These are phyloP conservation scores for Athalia rosae DNA, from an alignment of 2,888 invertebrate genomes.

Conservation along the genomic window DNA sequence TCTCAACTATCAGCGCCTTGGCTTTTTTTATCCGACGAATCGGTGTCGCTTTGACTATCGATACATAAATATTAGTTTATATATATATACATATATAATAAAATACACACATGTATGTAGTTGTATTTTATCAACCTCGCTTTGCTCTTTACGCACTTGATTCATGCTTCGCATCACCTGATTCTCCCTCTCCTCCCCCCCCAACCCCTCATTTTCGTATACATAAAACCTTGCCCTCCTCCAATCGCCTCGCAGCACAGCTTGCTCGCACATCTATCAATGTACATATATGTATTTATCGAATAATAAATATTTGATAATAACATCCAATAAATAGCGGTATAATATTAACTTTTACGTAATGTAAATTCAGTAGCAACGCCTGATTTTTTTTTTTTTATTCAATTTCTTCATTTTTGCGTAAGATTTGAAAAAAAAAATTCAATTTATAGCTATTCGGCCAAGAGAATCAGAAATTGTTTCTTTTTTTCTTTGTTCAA, in stretches of 20 bases:
- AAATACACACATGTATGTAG: not conserved
- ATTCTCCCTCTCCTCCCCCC: not conserved
- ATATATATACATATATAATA: not conserved
- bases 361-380: too few relatives aligned
- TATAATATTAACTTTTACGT: not conserved
- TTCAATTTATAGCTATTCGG: too few relatives aligned
- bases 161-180: too few relatives aligned
- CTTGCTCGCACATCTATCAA: not conserved
- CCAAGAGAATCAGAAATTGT: too few relatives aligned
- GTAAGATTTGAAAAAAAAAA: too few relatives aligned
- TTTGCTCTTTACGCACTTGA: too few relatives aligned
- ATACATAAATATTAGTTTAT: conserved; percentile 1
- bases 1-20: conserved; percentile 33
- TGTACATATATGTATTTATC: conserved; percentile 3
- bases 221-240: not conserved
- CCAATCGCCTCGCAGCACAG: not conserved
- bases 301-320: conserved; percentile 10
- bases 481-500: too few relatives aligned
- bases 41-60: conserved; percentile 26
- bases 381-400: too few relatives aligned
- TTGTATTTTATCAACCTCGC: too few relatives aligned
- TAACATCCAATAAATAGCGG: not conserved
- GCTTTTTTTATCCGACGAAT: conserved; percentile 17
- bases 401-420: too few relatives aligned
- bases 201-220: not conserved